These are phyloP conservation scores for Drosophila bunnanda DNA, from an alignment of 2,888 invertebrate genomes.

Conservation along the genomic window DNA sequence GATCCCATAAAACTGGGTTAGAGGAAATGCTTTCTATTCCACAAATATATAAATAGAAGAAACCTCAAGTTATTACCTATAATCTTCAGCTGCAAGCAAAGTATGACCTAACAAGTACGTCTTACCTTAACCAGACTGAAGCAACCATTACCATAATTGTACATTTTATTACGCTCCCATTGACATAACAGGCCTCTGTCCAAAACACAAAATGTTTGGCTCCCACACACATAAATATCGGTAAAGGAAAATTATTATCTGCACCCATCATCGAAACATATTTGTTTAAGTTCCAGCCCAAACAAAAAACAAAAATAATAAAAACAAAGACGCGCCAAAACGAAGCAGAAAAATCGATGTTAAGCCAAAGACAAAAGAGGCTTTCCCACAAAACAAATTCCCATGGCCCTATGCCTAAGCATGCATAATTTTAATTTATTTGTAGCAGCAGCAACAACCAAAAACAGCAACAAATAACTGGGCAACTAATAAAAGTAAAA, in stretches of 20 bases:
- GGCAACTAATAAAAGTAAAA: slow-evolving; percentile 72
- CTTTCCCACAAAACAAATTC: slow-evolving; percentile 61
- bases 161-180: slow-evolving; percentile 14
- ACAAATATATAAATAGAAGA: background rate
- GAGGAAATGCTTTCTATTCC: background rate
- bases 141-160: slow-evolving; percentile 7
- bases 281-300: slow-evolving; percentile 48
- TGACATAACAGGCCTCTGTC: slow-evolving; percentile 17
- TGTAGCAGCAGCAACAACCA: slow-evolving; percentile 63
- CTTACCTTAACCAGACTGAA: background rate
- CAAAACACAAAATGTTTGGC: slow-evolving; percentile 16
- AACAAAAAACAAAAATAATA: slow-evolving; percentile 12
- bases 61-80: background rate
- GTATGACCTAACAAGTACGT: background rate
- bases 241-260: slow-evolving; percentile 28
- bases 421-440: slow-evolving; percentile 81
- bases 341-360: slow-evolving; percentile 27
- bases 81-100: background rate
- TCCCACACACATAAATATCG: slow-evolving; percentile 58
- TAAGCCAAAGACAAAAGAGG: slow-evolving; percentile 30
- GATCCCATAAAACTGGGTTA: background rate
- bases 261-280: slow-evolving; percentile 32
- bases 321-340: slow-evolving; percentile 1
- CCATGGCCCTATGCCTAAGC: slow-evolving; percentile 72
- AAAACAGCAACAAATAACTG: slow-evolving; percentile 45